These are phyloP conservation scores for Drosophila diplacantha DNA, from an alignment of 2,888 invertebrate genomes.

Conservation along the genomic window DNA sequence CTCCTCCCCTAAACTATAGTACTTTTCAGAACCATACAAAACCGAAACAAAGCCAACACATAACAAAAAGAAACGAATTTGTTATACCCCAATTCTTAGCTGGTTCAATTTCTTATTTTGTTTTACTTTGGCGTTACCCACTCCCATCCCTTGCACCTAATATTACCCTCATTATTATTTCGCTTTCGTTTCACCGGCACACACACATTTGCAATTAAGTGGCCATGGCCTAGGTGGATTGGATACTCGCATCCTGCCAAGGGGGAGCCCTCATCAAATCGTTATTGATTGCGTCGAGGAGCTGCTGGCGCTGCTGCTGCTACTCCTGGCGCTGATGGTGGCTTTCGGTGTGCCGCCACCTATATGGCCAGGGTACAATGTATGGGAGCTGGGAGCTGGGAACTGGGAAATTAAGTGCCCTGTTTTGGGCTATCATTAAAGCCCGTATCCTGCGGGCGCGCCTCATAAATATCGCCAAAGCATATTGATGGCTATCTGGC, in stretches of 20 bases:
- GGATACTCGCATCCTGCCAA: slow-evolving; percentile 52
- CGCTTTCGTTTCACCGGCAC: slow-evolving; percentile 54
- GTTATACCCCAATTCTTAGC: slow-evolving; percentile 30
- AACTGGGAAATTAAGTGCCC: slow-evolving; percentile 66
- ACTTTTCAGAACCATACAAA: neutral
- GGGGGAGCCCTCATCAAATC: slow-evolving; percentile 61
- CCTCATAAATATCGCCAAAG: slow-evolving; percentile 71
- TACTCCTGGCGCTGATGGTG: slow-evolving; percentile 24
- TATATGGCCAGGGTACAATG: slow-evolving; percentile 9
- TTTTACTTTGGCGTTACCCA: slow-evolving; percentile 4
- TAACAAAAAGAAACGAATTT: slow-evolving; percentile 1
- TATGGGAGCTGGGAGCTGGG: slow-evolving; percentile 44
- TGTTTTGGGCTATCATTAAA: slow-evolving; percentile 70
- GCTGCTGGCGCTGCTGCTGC: slow-evolving; percentile 17
- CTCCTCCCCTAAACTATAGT: neutral
- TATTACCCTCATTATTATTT: slow-evolving; percentile 69
- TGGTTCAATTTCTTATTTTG: slow-evolving; percentile 32
- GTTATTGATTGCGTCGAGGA: slow-evolving; percentile 60
- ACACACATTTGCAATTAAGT: slow-evolving; percentile 54
- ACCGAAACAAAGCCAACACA: neutral
- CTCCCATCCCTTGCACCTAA: slow-evolving; percentile 35
- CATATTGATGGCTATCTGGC: slow-evolving; percentile 70
- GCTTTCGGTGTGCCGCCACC: slow-evolving; percentile 5
- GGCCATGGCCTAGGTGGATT: slow-evolving; percentile 53
- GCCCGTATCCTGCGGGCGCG: slow-evolving; percentile 71